Evolutionary conservation across 2,797 vertebrate genomes (phyloP), one percentile per base, ranked within the genome.

Genomic region (Bovichtus diacanthus): DNA sequence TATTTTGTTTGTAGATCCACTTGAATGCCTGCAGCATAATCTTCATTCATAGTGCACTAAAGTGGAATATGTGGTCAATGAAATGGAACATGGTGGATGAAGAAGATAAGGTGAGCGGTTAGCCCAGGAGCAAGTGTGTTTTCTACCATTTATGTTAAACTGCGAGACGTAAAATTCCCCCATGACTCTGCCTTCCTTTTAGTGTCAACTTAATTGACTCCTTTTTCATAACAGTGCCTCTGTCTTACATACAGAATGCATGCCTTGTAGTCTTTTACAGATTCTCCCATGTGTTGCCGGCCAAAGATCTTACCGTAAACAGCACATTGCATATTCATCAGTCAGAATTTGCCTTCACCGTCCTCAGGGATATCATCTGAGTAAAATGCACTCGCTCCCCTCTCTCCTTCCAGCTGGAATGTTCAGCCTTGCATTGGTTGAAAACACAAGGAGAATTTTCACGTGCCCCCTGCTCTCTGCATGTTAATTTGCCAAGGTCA

Each of bases 401-500:
- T n/a, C 39, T 70, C 39, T 55, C 10, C 39, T 54, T 70, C 60
- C 68, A 71, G 70, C 70, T 65, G 47, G 31, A 41, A 23, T 64
- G 70, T 58, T 80, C 44, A 29, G 27, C 60, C 65, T 82, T 31
- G 18, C 56, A 3, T 51, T 29, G 70, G 41, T 64, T 82, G 70
- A 70, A 74, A 87, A 82, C 71, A 80, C 50, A 23, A 44, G 18
- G 29, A 75, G 60, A 58, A 67, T 82, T 75, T 79, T 49, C 54
- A 64, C 77, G 73, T 56, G 82, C 76, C 81, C 61, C 21, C 64
- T 73, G 73, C 65, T 90, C 74, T 66, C 61, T 51, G 50, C 72
- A 74, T 85, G 74, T 75, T 89, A 74, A 86, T 81, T 83, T 34
- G 34, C 63, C 76, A 88, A 91, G 90, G 92, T 88, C 88, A 84